Base-by-base conservation (phyloP, 2,113 vertebrate genomes). In the Rhynchopsitta pachyrhyncha region DNA sequence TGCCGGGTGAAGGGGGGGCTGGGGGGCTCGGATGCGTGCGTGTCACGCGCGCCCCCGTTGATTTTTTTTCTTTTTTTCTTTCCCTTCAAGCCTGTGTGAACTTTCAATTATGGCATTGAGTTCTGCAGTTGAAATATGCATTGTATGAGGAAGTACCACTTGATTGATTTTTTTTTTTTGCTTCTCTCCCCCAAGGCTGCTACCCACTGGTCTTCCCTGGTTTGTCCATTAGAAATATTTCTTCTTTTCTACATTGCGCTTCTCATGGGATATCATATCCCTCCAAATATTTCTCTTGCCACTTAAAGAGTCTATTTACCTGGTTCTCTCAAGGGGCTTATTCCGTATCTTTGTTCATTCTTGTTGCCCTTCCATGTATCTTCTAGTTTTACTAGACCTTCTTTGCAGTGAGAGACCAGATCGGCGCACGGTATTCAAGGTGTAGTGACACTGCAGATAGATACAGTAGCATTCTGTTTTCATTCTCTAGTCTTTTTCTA, bases 111-210 rank as follows among this genome's bases (percentile, higher is more conserved):
- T 1, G 5, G 68, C 59, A 86, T 24, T 23, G 44, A 86, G 73
- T 78, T 86, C 77, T 83, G 53, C 60, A 60, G 49, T 86, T 92
- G n/a, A 88, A 88, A 46, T 88, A 62, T 84, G 70, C 69, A 13
- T 70, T 90, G 64, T 67, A 83, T 95, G 92, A 90, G 71, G 86
- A 97, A 94, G 76, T 86, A n/a, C 49, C 71, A 59, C 88, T 86
- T 88, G 41, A 67, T 53, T 86, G 71, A 63, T 88, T 78, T 52
- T 88, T 79, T 59, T 7, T 33, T 17, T 44, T 44, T 44, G 17
- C 11, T 52, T 41, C 6, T 3, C 22, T 17, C 4, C 17, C 17
- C 17, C 60, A 75, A 41, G 17, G 13, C 35, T 71, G 12, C 62
- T 75, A 29, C 42, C n/a, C 33, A 7, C 23, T 75, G 37, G 13